Evolutionary conservation across 1,140 invertebrate genomes (phyloP).

Genomic region (Pogonomyrmex barbatus): DNA sequence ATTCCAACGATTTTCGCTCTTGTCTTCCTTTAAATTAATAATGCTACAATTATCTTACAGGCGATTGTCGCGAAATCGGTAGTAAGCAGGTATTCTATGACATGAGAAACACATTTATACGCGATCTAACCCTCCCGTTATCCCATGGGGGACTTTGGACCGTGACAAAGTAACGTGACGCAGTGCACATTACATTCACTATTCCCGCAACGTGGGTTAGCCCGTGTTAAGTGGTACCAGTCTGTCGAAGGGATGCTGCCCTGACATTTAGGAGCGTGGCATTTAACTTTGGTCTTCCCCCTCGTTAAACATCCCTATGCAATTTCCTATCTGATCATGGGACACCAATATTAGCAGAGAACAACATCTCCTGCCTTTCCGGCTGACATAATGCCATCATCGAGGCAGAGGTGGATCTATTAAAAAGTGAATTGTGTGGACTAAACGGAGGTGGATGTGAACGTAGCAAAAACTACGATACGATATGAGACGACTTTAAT

Average conservation of each 20-base stretch:
- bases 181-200: conserved; percentile 36
- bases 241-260: conserved; percentile 81
- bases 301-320: conserved; percentile 79
- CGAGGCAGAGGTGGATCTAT: conserved; percentile 42
- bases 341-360: conserved; percentile 77
- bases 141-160: conserved; percentile 50
- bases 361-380: conserved; percentile 80
- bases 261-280: conserved; percentile 82
- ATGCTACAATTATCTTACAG: neutral
- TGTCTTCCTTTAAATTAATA: neutral
- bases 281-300: conserved; percentile 77
- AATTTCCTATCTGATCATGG: conserved; percentile 83
- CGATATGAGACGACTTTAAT: neutral
- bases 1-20: neutral
- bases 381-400: conserved; percentile 78
- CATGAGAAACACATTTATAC: neutral
- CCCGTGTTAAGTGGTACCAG: conserved; percentile 67
- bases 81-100: neutral
- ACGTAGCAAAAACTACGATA: neutral
- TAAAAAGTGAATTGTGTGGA: conserved; percentile 19
- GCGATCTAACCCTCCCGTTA: conserved; percentile 17
- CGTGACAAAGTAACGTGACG: conserved; percentile 69
- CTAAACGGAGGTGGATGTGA: conserved; percentile 4
- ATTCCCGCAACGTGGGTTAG: conserved; percentile 59
- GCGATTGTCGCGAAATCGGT: neutral